Conservation (phyloP, 2,113 vertebrate genomes). For the Paradoxurus hermaphroditus region DNA sequence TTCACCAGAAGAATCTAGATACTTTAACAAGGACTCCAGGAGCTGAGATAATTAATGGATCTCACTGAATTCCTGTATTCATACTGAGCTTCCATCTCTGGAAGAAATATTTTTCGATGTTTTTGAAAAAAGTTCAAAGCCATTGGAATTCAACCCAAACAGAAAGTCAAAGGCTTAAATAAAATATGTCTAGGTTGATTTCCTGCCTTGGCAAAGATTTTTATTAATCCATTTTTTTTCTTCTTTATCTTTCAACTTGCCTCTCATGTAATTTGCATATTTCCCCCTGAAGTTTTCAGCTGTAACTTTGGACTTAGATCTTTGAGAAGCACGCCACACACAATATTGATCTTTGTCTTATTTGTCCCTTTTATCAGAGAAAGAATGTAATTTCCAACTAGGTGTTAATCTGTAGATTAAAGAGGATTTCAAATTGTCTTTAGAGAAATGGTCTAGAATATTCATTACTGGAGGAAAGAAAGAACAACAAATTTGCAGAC, state of each 20-base stretch:
- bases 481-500: background rate
- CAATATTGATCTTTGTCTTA: constrained; percentile 42
- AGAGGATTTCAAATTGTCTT: constrained; percentile 39
- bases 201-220: constrained; percentile 1
- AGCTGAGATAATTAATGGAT: background rate
- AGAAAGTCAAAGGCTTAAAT: constrained; percentile 54
- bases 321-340: background rate
- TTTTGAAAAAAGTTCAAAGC: constrained; percentile 32
- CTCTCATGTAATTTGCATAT: constrained; percentile 1
- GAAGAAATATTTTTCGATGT: constrained; percentile 33
- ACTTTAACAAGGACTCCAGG: background rate
- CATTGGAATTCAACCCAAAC: constrained; percentile 49
- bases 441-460: constrained; percentile 2
- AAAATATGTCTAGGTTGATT: constrained; percentile 57
- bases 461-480: constrained; percentile 21
- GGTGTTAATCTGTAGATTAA: constrained; percentile 51
- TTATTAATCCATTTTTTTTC: constrained; percentile 37
- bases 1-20: background rate
- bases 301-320: constrained; percentile 31
- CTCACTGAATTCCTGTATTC: background rate
- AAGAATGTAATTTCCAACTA: constrained; percentile 5
- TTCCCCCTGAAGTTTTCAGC: background rate
- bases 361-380: constrained; percentile 34
- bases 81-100: background rate
- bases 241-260: constrained; percentile 40